Conservation (phyloP, 1,140 invertebrate genomes). For the Phthorimaea operculella region DNA sequence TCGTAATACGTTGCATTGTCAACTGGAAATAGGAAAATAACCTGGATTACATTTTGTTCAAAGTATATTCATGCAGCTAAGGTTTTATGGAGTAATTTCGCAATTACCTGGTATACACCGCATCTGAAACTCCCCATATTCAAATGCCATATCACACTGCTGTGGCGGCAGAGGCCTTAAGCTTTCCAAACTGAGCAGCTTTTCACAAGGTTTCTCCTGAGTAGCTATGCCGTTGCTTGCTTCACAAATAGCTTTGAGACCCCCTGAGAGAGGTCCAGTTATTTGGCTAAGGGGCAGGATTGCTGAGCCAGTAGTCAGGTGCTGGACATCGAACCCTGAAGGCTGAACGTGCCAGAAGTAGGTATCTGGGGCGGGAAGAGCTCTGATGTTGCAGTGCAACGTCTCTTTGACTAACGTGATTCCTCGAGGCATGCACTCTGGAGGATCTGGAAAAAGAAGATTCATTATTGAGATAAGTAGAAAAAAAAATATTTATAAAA, state of each 20-base stretch:
- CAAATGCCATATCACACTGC: slow-evolving; percentile 52
- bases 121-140: slow-evolving; percentile 54
- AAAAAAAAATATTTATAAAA: too few species aligned
- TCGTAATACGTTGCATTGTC: slow-evolving; percentile 62
- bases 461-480: neutral
- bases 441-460: slow-evolving; percentile 38
- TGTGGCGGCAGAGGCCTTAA: slow-evolving; percentile 47
- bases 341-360: slow-evolving; percentile 58
- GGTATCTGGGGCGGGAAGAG: slow-evolving; percentile 44
- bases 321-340: slow-evolving; percentile 42
- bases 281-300: slow-evolving; percentile 43
- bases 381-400: slow-evolving; percentile 43
- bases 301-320: slow-evolving; percentile 49
- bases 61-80: too few species aligned
- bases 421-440: slow-evolving; percentile 43
- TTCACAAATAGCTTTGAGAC: slow-evolving; percentile 43
- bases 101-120: slow-evolving; percentile 50
- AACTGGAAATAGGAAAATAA: slow-evolving; percentile 27
- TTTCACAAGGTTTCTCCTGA: slow-evolving; percentile 46
- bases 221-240: slow-evolving; percentile 50
- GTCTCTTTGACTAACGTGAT: slow-evolving; percentile 44
- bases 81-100: too few species aligned
- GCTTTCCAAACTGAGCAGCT: slow-evolving; percentile 37
- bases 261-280: slow-evolving; percentile 37
- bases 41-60: too few species aligned